Evolutionary conservation across 2,797 vertebrate species (phyloP), one percentile per base, ranked within the genome.

Genomic region (Euthynnus affinis): DNA sequence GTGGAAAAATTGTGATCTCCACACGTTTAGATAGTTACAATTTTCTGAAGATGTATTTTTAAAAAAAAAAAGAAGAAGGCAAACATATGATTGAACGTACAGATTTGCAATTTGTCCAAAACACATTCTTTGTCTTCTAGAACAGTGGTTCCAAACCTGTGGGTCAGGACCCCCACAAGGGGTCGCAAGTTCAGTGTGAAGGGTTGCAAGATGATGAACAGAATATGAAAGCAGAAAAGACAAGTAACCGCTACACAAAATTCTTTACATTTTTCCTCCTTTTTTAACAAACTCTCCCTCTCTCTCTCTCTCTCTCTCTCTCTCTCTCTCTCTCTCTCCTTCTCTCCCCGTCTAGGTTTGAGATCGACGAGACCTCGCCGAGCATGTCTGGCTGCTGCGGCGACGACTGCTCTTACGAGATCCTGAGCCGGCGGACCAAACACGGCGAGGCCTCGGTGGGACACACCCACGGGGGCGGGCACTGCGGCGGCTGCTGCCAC

Each of bases 361-460:
- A 99, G 88, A 96, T 98, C 1, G 97, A 98, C 0, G 97, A 98
- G 85, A 95, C 96, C 18, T 98, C 97, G 5, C 97, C 97, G 27
- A 97, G 97, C 89, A 94, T 97, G 95, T 97, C 96, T 0, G 97
- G 97, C 12, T 98, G 97, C 93, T 98, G 97, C 25, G 96, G 96
- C 10, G 97, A 98, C 13, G 97, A 97, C 91, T 97, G 96, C 84
- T 96, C 97, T 76, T 98, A 98, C 2, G 97, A 99, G 92, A 98
- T 99, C 89, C 96, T 98, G 85, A 98, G 97, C 92, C 95, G 97
- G 75, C 95, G 96, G 88, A 99, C 97, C 86, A 96, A 97, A 82
- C 97, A 96, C 22, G 97, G 97, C 62, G 97, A 98, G 85, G 93
- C 92, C 14, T 94, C 93, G 3, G 92, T 94, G 8, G 96, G 96